A percentile compares a stretch with the other conserved stretches of the same genome.
Evolutionary conservation across 2,888 invertebrate genomes (phyloP).

Genomic region (Cerceris rybyensis): DNA sequence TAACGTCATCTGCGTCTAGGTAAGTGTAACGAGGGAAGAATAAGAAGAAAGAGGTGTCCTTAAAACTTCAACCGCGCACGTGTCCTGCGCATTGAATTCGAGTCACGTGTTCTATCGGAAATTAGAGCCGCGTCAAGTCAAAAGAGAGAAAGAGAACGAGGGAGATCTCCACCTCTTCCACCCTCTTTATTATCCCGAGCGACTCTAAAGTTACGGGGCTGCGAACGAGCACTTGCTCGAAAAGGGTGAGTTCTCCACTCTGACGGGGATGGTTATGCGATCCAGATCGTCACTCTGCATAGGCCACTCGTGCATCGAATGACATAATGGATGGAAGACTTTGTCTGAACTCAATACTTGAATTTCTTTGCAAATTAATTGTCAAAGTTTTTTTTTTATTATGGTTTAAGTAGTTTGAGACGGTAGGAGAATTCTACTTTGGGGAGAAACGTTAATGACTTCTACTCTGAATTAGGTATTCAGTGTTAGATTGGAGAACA

Average conservation of each 20-base stretch:
- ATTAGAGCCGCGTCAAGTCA: conserved; percentile 77
- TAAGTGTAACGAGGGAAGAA: conserved; percentile 40
- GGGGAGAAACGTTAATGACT: too few relatives aligned
- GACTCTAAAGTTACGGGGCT: conserved; percentile 61
- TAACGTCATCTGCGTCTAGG: conserved; percentile 57
- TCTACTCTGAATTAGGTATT: too few relatives aligned
- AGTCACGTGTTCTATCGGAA: conserved; percentile 80
- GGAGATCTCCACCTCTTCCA: conserved; percentile 14
- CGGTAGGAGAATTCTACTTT: too few relatives aligned
- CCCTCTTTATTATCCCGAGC: conserved; percentile 15
- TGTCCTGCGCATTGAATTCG: conserved; percentile 68
- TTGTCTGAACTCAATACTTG: too few relatives aligned
- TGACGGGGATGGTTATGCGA: conserved; percentile 41
- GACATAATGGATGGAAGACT: too few relatives aligned
- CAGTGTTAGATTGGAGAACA: too few relatives aligned
- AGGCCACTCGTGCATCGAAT: conserved; percentile 2
- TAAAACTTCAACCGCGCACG: conserved; percentile 43
- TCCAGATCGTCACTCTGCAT: conserved; percentile 47
- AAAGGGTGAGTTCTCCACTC: conserved; percentile 15
- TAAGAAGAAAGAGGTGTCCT: conserved; percentile 43
- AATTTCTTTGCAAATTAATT: too few relatives aligned
- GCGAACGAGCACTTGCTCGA: conserved; percentile 40
- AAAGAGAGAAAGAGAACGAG: neutral
- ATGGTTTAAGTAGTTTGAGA: too few relatives aligned
- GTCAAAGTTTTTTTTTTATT: too few relatives aligned